A percentile compares a stretch with the other conserved stretches of the same genome.
phyloP scores from a whole-genome alignment of 1,140 invertebrate genomes.

The Maconellicoccus hirsutus region DNA sequence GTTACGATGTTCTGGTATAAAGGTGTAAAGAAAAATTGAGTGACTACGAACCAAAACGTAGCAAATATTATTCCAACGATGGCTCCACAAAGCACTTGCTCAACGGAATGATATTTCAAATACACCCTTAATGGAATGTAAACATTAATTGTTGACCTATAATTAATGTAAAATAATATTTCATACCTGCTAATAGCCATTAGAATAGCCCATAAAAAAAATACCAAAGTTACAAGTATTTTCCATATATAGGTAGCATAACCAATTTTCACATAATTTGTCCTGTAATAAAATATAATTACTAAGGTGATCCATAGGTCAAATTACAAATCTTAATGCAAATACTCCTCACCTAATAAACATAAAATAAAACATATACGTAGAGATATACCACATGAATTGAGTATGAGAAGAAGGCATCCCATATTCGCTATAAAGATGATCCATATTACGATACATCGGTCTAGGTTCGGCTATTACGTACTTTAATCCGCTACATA shows the following conservation, averaged over 20 bases:
- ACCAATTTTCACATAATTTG: conserved; percentile 32
- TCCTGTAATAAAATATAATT: background rate
- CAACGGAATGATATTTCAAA: conserved; percentile 71
- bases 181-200: conserved; percentile 1
- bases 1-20: conserved; percentile 73
- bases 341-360: conserved; percentile 57
- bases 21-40: conserved; percentile 68
- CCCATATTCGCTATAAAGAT: conserved; percentile 72
- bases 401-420: conserved; percentile 90
- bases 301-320: background rate
- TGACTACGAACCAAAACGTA: conserved; percentile 62
- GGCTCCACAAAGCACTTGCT: conserved; percentile 68
- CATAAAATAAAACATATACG: conserved; percentile 75
- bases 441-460: conserved; percentile 42
- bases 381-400: conserved; percentile 85
- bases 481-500: conserved; percentile 74
- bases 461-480: conserved; percentile 69
- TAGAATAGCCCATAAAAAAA: background rate
- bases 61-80: conserved; percentile 56
- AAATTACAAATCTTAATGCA: background rate
- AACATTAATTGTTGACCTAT: background rate
- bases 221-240: background rate
- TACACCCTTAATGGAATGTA: conserved; percentile 50
- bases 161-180: background rate
- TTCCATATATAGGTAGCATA: background rate